Conservation (phyloP, 2,113 vertebrate genomes). For the Fulmarus glacialis region DNA sequence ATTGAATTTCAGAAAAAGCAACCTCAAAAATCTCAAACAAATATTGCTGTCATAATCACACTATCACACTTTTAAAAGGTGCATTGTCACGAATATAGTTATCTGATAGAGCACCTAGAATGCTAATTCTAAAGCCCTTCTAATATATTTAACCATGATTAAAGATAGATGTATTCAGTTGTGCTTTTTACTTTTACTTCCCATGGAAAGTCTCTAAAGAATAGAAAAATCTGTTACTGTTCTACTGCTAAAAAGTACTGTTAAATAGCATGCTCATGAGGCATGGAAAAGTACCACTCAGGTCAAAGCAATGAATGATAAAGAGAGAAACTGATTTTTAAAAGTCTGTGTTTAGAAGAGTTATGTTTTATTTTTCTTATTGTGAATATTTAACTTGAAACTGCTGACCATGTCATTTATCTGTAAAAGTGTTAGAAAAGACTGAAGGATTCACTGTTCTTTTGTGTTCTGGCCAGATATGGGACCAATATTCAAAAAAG, state of each 20-base stretch:
- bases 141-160: not conserved
- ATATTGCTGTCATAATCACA: not conserved
- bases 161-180: not conserved
- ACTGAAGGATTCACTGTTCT: not conserved
- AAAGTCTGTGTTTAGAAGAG: not conserved
- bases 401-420: not conserved
- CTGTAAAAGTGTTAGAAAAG: not conserved
- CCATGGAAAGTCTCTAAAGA: not conserved
- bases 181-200: not conserved
- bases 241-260: not conserved
- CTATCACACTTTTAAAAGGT: not conserved
- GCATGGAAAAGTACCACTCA: not conserved
- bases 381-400: not conserved
- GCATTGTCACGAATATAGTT: not conserved
- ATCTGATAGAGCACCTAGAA: not conserved
- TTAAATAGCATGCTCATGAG: not conserved
- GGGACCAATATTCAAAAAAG: not conserved
- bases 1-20: not conserved
- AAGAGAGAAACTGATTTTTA: not conserved
- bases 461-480: not conserved
- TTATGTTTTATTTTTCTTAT: not conserved
- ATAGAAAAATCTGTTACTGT: not conserved
- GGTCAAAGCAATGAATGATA: not conserved
- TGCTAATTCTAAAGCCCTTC: not conserved
- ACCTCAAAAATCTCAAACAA: not conserved